Conservation (phyloP, 2,797 vertebrate species). For the Coreius guichenoti region DNA sequence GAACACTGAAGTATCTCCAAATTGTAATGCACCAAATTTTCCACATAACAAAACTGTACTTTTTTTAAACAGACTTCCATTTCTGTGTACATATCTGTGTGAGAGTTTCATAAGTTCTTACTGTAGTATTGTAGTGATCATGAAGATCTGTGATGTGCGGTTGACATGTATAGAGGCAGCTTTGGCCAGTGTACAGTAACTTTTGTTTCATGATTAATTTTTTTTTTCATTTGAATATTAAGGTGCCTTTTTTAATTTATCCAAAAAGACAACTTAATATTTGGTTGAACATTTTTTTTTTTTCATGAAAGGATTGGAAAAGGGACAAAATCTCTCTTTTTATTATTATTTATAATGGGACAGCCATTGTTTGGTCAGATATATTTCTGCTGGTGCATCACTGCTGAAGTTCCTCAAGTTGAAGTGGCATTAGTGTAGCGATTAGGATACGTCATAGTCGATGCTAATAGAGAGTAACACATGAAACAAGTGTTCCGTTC, state of each 20-base stretch:
- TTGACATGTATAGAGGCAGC: slow-evolving; percentile 59
- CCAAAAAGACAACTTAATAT: slow-evolving; percentile 14
- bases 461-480: slow-evolving; percentile 17
- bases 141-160: slow-evolving; percentile 64
- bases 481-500: slow-evolving; percentile 16
- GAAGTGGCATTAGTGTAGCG: slow-evolving; percentile 22
- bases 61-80: background rate
- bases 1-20: background rate
- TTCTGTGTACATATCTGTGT: slow-evolving; percentile 38
- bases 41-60: background rate
- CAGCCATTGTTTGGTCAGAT: slow-evolving; percentile 23
- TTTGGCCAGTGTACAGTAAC: slow-evolving; percentile 63
- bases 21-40: background rate
- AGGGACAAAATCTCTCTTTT: background rate
- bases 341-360: slow-evolving; percentile 18
- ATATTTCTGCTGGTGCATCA: slow-evolving; percentile 45
- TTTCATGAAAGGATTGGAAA: background rate
- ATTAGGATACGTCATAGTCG: background rate
- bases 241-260: slow-evolving; percentile 73
- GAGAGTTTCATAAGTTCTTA: slow-evolving; percentile 23
- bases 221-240: slow-evolving; percentile 57
- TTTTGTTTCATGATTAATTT: slow-evolving; percentile 59
- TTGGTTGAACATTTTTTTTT: background rate
- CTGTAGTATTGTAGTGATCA: slow-evolving; percentile 38
- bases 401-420: slow-evolving; percentile 40